Evolutionary conservation across 2,113 vertebrate genomes (phyloP), one percentile per base, ranked within the genome.

Genomic region (Xenopus borealis): DNA sequence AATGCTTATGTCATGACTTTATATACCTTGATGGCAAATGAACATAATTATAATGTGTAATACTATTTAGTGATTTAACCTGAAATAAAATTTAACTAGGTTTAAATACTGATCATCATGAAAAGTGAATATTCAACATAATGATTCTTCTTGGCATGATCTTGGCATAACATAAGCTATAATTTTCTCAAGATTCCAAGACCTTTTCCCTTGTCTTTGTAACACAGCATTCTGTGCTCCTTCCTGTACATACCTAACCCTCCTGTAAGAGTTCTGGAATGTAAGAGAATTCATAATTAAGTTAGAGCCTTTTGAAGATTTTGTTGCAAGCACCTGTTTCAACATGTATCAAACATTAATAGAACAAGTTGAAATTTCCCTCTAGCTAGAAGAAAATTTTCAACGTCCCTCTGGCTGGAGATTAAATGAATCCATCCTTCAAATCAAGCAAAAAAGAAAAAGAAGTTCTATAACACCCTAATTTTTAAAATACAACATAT

Each of bases 311-410:
- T 71, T 46, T 71, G 53, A 57, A 40, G 53, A 20, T 61, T 47
- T 71, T 47, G 40, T 47, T n/a, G 19, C 13, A 71, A 71, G 40
- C 18, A 72, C 69, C 44, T 72, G 59, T 72, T 72, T 72, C 20
- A 63, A 52, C 59, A 62, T 50, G 45, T 18, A 62, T 61, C 58
- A 61, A 13, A 61, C 13, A 61, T 27, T 61, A 61, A 61, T 27
- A 61, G 18, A 27, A 23, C 10, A 18, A 16, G 53, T n/a, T 55
- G 53, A n/a, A 55, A n/a, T 16, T 55, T 55, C 17, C 14, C 53
- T n/a, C 14, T 55, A n/a, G 53, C 53, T 55, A 10, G 47, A 50
- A 50, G 47, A 10, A 50, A 11, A 50, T 16, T 50, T 50, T 16
- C 1, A 2, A 50, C 11, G 47, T 50, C 47, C 47, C 14, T 50